A percentile compares a stretch with the other conserved stretches of the same genome.
Conservation (phyloP, 2,888 invertebrate genomes). For the Corbicula japonica region DNA sequence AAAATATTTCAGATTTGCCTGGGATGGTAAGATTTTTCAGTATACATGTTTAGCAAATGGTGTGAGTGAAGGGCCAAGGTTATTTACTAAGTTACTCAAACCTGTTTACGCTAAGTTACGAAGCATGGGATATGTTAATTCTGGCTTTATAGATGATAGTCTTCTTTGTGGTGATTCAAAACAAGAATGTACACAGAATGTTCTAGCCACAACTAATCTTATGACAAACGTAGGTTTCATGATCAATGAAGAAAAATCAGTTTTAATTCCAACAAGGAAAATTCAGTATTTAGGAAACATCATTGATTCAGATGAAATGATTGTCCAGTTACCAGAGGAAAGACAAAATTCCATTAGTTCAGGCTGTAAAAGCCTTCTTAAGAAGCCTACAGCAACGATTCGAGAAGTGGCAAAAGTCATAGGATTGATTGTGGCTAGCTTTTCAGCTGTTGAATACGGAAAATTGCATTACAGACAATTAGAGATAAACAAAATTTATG, state of each 20-base stretch:
- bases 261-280: slow-evolving; percentile 25
- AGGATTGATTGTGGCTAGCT: slow-evolving; percentile 33
- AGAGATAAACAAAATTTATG: slow-evolving; percentile 28
- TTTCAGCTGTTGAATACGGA: slow-evolving; percentile 45
- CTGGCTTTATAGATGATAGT: slow-evolving; percentile 60
- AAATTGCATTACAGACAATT: slow-evolving; percentile 32
- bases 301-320: slow-evolving; percentile 48
- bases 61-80: slow-evolving; percentile 36
- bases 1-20: slow-evolving; percentile 51
- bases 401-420: slow-evolving; percentile 39
- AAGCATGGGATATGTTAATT: slow-evolving; percentile 20
- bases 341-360: slow-evolving; percentile 1
- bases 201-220: slow-evolving; percentile 14
- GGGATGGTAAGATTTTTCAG: slow-evolving; percentile 44
- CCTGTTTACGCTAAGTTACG: slow-evolving; percentile 52
- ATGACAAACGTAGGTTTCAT: slow-evolving; percentile 32
- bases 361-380: slow-evolving; percentile 14
- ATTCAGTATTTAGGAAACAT: slow-evolving; percentile 39
- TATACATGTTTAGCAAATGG: slow-evolving; percentile 57
- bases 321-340: slow-evolving; percentile 20
- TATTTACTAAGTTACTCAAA: slow-evolving; percentile 58
- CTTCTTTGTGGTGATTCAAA: slow-evolving; percentile 13
- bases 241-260: slow-evolving; percentile 46
- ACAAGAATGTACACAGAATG: slow-evolving; percentile 36
- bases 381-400: slow-evolving; percentile 3